A percentile compares a stretch with the other conserved stretches of the same genome.
Evolutionary conservation across 1,140 invertebrate species (phyloP).

Genomic region (Drosophila serrata): DNA sequence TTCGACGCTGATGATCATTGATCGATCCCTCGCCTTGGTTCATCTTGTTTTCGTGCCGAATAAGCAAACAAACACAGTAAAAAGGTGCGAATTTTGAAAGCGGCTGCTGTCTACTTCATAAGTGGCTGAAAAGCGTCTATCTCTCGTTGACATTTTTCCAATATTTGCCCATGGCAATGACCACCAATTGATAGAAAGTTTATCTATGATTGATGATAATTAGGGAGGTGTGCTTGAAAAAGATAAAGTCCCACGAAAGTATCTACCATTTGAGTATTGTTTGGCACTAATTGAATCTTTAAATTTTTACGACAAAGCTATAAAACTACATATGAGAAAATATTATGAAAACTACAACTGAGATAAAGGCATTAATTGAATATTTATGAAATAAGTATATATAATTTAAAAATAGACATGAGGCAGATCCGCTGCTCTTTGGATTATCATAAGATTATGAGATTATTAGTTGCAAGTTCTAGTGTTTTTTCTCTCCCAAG

Average conservation of each 20-base stretch:
- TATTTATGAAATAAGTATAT: too few species aligned
- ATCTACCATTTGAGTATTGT: background rate
- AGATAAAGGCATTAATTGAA: too few species aligned
- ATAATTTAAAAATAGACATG: too few species aligned
- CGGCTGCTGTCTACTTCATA: conserved; percentile 10
- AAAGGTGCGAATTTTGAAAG: conserved; percentile 77
- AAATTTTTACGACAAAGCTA: too few species aligned
- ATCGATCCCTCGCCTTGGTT: conserved; percentile 50
- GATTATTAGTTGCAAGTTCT: background rate
- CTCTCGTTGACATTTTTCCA: conserved; percentile 41
- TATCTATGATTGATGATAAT: conserved; percentile 52
- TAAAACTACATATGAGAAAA: too few species aligned
- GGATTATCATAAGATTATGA: background rate
- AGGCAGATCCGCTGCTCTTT: too few species aligned
- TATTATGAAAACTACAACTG: too few species aligned
- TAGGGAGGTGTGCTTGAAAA: conserved; percentile 20
- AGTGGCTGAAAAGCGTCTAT: conserved; percentile 23
- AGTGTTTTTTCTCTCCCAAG: background rate
- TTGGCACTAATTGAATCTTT: too few species aligned
- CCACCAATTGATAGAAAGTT: conserved; percentile 46
- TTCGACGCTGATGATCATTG: conserved; percentile 49
- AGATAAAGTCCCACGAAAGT: conserved; percentile 14
- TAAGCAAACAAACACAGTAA: conserved; percentile 37
- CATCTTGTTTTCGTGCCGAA: conserved; percentile 28
- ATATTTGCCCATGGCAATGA: conserved; percentile 40